Evolutionary conservation across 2,888 invertebrate genomes (phyloP), one percentile per base, ranked within the genome.

Genomic region (Cetonia aurata): DNA sequence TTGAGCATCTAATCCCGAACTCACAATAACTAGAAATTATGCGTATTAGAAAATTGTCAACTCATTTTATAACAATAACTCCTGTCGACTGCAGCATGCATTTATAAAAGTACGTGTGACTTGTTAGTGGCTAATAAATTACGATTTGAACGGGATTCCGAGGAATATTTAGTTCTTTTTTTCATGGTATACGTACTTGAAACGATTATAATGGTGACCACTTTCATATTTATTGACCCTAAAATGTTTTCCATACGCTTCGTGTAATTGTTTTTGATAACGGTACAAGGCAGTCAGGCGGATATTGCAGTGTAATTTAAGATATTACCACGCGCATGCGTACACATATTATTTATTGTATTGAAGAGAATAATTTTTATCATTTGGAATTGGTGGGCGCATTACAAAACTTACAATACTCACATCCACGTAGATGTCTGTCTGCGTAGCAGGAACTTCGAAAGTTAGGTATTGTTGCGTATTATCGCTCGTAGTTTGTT

Each of bases 101-200:
- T 50, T 65, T 33, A 50, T 65, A 65, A 37, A 25, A 65, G n/a
- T 65, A 50, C 15, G 37, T 50, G 50, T 37, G 52, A 50, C 62
- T 65, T 65, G 62, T 65, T 65, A 65, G 52, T 65, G 8, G 50
- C 37, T 48, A 37, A 65, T 65, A 65, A 65, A 65, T 52, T 50
- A 65, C 48, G 15, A 60, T 31, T 65, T 31, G 62, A 65, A 50
- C 17, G 25, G 31, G 37, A 48, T 10, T 50, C 33, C 44, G 17
- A 25, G 42, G 59, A 44, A 59, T 59, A 42, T 41, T 42, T 31
- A 15, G 33, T 55, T 13, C 12, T 0, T 33, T 13, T 37, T 10
- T 56, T 8, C 12, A 19, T 46, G 46, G 25, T 46, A 46, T 46
- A 31, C 60, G 12, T 59, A 9, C 50, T 12, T 50, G 15, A 15